Evolutionary conservation across 2,797 vertebrate species (phyloP).

Genomic region (Danio jaintianensis): DNA sequence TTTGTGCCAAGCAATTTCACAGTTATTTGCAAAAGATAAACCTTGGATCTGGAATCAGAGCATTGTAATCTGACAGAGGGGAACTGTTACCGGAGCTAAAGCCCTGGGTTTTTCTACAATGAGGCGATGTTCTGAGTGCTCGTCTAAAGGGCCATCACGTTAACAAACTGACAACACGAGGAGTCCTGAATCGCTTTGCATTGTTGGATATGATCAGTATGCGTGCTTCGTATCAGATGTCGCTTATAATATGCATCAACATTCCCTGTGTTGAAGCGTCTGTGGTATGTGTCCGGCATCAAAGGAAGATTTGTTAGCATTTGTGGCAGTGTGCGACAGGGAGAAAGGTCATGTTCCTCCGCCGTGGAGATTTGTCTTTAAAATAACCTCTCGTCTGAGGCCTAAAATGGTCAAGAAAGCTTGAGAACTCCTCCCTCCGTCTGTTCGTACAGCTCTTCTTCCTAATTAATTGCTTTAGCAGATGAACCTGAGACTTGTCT

Average conservation of each 20-base stretch:
- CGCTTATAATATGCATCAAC: conserved; percentile 38
- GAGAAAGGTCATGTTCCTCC: conserved; percentile 58
- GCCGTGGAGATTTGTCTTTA: not conserved
- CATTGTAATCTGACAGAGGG: conserved; percentile 63
- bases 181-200: conserved; percentile 16
- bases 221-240: conserved; percentile 23
- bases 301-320: conserved; percentile 31
- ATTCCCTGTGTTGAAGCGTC: conserved; percentile 36
- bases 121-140: conserved; percentile 35
- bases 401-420: conserved; percentile 9
- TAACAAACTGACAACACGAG: conserved; percentile 37
- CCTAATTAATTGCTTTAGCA: not conserved
- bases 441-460: not conserved
- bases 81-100: conserved; percentile 63
- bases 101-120: conserved; percentile 38
- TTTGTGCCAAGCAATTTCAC: conserved; percentile 70
- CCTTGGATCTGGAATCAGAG: conserved; percentile 66
- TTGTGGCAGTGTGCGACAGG: conserved; percentile 40
- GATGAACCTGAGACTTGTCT: not conserved
- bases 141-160: conserved; percentile 35
- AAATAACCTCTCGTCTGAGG: conserved; percentile 6
- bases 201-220: conserved; percentile 27
- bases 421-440: not conserved
- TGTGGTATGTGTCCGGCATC: conserved; percentile 43
- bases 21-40: conserved; percentile 71